A percentile compares a stretch with the other conserved stretches of the same genome.
Conservation (phyloP, 1,140 invertebrate species). For the Drosophila orena region DNA sequence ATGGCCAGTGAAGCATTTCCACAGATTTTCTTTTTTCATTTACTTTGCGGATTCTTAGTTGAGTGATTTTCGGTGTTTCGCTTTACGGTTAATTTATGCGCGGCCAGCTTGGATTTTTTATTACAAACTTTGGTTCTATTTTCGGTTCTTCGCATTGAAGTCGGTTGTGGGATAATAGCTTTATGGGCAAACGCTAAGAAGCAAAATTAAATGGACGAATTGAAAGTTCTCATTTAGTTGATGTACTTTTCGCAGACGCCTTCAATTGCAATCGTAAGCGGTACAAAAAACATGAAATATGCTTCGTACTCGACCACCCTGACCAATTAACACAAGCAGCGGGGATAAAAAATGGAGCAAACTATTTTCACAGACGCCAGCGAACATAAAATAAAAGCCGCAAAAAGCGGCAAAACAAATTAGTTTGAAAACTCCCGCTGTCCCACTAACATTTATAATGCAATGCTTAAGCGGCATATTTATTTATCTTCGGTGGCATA, state of each 20-base stretch:
- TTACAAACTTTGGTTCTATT: constrained; percentile 22
- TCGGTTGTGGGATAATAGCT: constrained; percentile 22
- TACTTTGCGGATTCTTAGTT: constrained; percentile 43
- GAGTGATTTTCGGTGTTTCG: constrained; percentile 61
- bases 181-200: constrained; percentile 33
- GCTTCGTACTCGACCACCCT: not conserved
- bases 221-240: not conserved
- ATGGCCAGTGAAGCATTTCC: constrained; percentile 41
- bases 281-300: not conserved
- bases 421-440: constrained; percentile 3
- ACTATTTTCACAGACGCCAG: constrained; percentile 3
- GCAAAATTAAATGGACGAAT: constrained; percentile 3
- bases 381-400: constrained; percentile 6
- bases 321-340: not conserved
- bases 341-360: not conserved
- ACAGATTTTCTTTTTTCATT: constrained; percentile 39
- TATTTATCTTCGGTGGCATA: constrained; percentile 57
- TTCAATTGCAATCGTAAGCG: not conserved
- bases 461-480: constrained; percentile 51
- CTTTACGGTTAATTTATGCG: constrained; percentile 58
- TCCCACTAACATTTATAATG: constrained; percentile 51
- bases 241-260: not conserved
- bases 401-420: constrained; percentile 6
- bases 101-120: constrained; percentile 9
- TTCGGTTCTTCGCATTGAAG: constrained; percentile 1